Conservation (phyloP, 2,797 vertebrate species). For the Anguilla anguilla region DNA sequence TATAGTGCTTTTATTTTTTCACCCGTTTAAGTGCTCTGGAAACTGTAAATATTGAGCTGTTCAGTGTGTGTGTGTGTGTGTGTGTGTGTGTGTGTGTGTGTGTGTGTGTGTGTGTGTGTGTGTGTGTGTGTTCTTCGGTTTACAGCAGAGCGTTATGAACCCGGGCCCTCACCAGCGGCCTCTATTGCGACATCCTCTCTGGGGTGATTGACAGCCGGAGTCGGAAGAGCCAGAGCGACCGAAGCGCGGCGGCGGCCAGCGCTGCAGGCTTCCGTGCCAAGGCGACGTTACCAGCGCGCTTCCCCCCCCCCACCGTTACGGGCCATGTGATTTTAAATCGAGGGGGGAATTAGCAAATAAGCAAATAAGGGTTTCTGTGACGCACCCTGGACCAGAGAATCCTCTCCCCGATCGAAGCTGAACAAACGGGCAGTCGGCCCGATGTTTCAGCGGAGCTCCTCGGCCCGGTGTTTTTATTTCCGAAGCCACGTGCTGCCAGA, state of each 20-base stretch:
- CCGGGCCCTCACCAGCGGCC: background rate
- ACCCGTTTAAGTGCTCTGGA: background rate
- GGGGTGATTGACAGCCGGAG: background rate
- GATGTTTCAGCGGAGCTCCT: background rate
- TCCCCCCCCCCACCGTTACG: background rate
- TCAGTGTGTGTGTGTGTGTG: background rate
- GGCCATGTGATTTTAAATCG: background rate
- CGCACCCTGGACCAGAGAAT: background rate
- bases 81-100: background rate
- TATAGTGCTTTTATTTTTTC: background rate
- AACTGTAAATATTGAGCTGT: background rate
- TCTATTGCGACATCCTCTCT: background rate
- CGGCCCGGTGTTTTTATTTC: background rate
- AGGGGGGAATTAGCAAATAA: background rate
- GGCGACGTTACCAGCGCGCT: background rate
- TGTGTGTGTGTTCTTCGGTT: background rate
- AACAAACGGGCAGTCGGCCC: background rate
- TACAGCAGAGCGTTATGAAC: background rate
- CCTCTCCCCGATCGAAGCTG: background rate
- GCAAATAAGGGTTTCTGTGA: background rate
- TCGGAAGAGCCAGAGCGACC: background rate
- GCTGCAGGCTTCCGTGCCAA: background rate
- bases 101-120: too few species aligned
- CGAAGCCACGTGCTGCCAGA: background rate
- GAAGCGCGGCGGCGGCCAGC: background rate